Percentiles rank a stretch among this genome's conserved stretches.
These are phyloP conservation scores for Eupithecia tripunctaria DNA, from an alignment of 2,888 invertebrate genomes.

Conservation along the genomic window DNA sequence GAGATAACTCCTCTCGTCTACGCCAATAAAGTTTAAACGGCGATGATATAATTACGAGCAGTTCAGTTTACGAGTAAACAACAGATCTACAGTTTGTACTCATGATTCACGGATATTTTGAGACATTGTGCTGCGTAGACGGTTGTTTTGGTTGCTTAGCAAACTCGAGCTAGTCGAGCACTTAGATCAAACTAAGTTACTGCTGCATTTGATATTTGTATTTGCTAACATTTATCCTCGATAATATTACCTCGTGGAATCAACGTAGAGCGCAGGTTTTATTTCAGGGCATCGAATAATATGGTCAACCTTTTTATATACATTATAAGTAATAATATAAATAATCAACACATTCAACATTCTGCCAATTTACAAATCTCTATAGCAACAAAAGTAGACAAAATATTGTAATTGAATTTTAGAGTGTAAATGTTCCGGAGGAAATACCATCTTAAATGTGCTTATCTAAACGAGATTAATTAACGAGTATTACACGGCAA, in stretches of 20 bases:
- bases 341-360: neutral
- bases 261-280: neutral
- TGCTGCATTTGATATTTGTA: conserved; percentile 31
- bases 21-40: conserved; percentile 50
- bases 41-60: conserved; percentile 49
- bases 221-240: conserved; percentile 23
- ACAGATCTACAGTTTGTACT: conserved; percentile 51
- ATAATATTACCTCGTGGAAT: conserved; percentile 13
- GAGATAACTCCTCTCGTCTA: conserved; percentile 45
- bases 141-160: conserved; percentile 36
- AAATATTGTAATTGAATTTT: neutral
- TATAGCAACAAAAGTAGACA: neutral
- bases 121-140: conserved; percentile 43
- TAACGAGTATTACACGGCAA: conserved; percentile 23
- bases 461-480: conserved; percentile 23
- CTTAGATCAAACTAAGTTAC: conserved; percentile 27
- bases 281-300: neutral
- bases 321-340: too few relatives aligned
- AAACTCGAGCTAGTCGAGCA: conserved; percentile 25
- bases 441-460: conserved; percentile 12
- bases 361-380: neutral
- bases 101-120: conserved; percentile 52
- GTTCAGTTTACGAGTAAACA: conserved; percentile 52
- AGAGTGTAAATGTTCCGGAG: conserved; percentile 7
- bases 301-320: neutral